Evolutionary conservation across 2,797 vertebrate genomes (phyloP), one percentile per base, ranked within the genome.

Genomic region (Pampus argenteus): DNA sequence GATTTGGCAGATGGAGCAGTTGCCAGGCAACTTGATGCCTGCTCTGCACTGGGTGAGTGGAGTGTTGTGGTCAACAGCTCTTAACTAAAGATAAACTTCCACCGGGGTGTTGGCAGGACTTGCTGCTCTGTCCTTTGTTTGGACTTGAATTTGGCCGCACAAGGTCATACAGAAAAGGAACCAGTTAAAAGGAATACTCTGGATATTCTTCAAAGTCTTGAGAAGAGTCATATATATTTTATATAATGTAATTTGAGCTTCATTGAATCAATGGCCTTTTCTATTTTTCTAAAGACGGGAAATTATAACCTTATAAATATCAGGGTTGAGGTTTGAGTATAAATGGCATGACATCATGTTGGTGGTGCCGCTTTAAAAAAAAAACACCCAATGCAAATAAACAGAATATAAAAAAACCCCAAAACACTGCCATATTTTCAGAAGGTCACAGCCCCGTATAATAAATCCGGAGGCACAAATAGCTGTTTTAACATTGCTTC

Each of bases 1-100:
- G 96, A 99, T 82, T 91, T 96, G 85, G 96, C 96, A 0, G 94
- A 98, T 2, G 96, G 96, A 31, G 95, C 97, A 0, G 96, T 98
- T 70, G 96, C 96, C 75, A 95, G 96, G 74, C 94, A 84, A 85
- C 93, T 98, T 15, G 68, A 94, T 8, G 94, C 96, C 56, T 98
- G 96, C 89, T 97, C 95, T 0, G 95, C 95, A 0, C 83, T 96
- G 74, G 97, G 97, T 98, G 88, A 96, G 97, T 93, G 74, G 38
- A 74, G 50, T 74, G 77, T 65, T 82, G 59, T 75, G 62, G 74
- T 86, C 76, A 70, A 36, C 52, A 65, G 81, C 81, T 78, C 65
- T 79, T 60, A 84, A 84, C 52, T 71, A 67, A 49, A 80, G 79
- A 85, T 85, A 65, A 79, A 89, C 78, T 71, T 85, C 25, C 50